phyloP scores from a whole-genome alignment of 2,113 vertebrate species.

The Pseudorasbora parva region DNA sequence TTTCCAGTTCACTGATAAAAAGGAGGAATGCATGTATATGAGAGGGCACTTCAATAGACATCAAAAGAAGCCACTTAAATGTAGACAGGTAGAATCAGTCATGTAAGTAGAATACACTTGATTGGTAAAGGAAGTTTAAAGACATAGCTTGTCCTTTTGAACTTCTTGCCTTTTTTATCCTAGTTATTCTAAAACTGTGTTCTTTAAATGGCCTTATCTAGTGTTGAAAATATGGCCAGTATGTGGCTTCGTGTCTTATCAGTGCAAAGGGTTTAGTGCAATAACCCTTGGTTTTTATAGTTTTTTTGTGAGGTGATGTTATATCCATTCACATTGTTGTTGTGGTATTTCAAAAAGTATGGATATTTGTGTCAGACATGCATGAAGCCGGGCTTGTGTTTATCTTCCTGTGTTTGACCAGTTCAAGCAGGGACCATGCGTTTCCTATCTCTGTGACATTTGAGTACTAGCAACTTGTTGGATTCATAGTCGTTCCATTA shows the following conservation, averaged over 20 bases:
- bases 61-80: no score
- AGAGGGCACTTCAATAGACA: background rate
- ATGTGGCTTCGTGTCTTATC: background rate
- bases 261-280: background rate
- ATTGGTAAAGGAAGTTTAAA: background rate
- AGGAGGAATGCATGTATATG: background rate
- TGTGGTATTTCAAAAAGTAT: background rate
- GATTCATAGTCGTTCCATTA: conserved; percentile 53
- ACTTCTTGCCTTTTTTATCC: background rate
- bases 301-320: background rate
- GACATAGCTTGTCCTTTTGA: background rate
- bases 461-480: conserved; percentile 43
- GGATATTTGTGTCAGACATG: background rate
- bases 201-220: conserved; percentile 14
- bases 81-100: background rate
- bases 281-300: background rate
- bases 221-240: conserved; percentile 12
- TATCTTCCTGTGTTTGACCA: conserved; percentile 1
- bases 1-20: conserved; percentile 27
- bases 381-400: background rate
- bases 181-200: background rate
- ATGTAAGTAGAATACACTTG: background rate
- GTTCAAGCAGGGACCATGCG: background rate
- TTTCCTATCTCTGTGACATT: conserved; percentile 39
- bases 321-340: background rate